Conservation (phyloP, 2,113 vertebrate genomes). For the Chiloscyllium plagiosum region DNA sequence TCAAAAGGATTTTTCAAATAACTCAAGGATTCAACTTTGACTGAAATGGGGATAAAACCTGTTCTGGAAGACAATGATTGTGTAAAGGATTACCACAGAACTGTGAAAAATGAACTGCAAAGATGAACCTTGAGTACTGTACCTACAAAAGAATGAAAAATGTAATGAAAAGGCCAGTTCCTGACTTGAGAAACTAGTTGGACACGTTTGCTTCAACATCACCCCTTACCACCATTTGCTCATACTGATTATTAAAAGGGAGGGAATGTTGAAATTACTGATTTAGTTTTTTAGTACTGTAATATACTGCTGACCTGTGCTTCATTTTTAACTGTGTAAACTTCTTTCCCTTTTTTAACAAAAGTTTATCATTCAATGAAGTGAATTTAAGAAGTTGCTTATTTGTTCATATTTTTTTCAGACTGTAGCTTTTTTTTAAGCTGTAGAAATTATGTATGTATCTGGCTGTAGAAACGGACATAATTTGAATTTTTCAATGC, state of each 20-base stretch:
- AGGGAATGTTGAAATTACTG: constrained; percentile 75
- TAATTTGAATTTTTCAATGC: constrained; percentile 59
- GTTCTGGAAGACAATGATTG: constrained; percentile 64
- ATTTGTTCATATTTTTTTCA: constrained; percentile 65
- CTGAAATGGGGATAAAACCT: constrained; percentile 65
- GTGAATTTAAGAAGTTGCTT: constrained; percentile 69
- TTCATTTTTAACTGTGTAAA: constrained; percentile 93
- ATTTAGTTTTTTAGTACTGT: constrained; percentile 99
- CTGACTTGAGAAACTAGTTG: constrained; percentile 49
- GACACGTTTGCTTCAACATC: constrained; percentile 57
- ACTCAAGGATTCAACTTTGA: constrained; percentile 75
- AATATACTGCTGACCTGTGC: constrained; percentile 93
- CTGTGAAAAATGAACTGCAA: constrained; percentile 59
- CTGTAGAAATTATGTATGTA: constrained; percentile 82
- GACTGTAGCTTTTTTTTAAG: constrained; percentile 67
- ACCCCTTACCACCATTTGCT: constrained; percentile 68
- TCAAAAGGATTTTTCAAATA: constrained; percentile 69
- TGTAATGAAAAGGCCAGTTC: constrained; percentile 53
- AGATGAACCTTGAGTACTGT: constrained; percentile 57
- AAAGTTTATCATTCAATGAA: constrained; percentile 73
- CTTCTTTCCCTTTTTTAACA: constrained; percentile 77
- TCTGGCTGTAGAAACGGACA: constrained; percentile 69
- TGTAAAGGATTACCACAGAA: constrained; percentile 56
- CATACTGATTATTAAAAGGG: constrained; percentile 69
- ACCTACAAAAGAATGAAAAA: constrained; percentile 54